phyloP scores from a whole-genome alignment of 2,113 vertebrate genomes.

The Rhombomys opimus region DNA sequence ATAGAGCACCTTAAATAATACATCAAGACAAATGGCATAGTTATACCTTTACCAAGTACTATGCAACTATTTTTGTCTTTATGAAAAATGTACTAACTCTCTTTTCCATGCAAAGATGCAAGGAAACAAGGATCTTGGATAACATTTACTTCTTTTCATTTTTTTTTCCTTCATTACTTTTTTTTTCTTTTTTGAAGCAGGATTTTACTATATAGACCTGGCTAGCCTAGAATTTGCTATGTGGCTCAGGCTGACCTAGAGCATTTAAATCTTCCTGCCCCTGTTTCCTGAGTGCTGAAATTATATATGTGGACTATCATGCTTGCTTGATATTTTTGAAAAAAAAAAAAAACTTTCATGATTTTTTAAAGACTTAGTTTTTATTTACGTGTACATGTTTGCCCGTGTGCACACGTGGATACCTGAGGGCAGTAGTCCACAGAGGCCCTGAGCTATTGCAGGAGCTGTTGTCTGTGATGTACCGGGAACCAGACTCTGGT shows the following conservation, averaged over 20 bases:
- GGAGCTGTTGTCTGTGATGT: background rate
- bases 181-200: background rate
- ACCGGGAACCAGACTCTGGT: background rate
- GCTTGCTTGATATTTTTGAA: no score
- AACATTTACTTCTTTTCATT: background rate
- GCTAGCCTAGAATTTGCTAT: no score
- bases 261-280: no score
- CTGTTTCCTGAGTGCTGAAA: background rate
- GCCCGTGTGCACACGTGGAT: background rate
- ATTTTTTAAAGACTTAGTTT: background rate
- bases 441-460: background rate
- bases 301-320: background rate
- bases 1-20: background rate
- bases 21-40: background rate
- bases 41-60: background rate
- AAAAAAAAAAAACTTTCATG: no score
- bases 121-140: background rate
- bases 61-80: background rate
- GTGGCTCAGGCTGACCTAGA: no score
- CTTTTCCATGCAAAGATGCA: background rate
- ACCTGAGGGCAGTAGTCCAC: background rate
- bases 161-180: background rate
- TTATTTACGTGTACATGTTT: background rate
- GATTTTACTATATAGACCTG: background rate
- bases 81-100: background rate